Base-by-base conservation (phyloP, 2,113 vertebrate species). In the Anas platyrhynchos region DNA sequence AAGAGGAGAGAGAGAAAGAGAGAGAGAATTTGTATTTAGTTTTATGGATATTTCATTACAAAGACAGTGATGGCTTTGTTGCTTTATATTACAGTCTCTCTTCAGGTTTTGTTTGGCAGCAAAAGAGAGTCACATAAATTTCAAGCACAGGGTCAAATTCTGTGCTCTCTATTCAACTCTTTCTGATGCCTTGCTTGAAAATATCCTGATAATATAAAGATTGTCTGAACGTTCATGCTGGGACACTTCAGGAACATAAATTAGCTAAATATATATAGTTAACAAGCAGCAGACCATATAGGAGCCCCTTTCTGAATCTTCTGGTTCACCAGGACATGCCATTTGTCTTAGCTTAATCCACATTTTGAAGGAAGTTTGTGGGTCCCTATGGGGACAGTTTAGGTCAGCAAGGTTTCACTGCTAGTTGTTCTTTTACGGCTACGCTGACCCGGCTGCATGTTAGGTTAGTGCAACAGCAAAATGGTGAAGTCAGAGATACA, bases 401-500 rank as follows among this genome's bases (percentile, higher is more conserved):
- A 44, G 5, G 26, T 71, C 36, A 22, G 36, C 2, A 11, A 21
- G 8, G 78, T 31, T 86, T 56, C 9, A 2, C 14, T 27, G 31
- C 9, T 9, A 34, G 5, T 5, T 44, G 2, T 5, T 80, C 25
- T 59, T 81, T 75, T 26, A 43, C 31, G 32, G 48, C 7, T 18
- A 32, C 3, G 2, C 17, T 54, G 44, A 31, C 16, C 13, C 1
- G 2, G 17, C n/a, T 68, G 2, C 11, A 1, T 14, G 65, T 27
- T 68, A 12, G 21, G 21, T 34, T 48, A 41, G 31, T 65, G 34
- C 55, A 38, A 5, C 55, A 41, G 36, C 4, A 58, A 48, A 78
- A 63, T 22, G 3, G 34, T 15, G 44, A 71, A 81, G 27, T 78
- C 23, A 72, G 61, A 87, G 27, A 43, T 26, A n/a, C 14, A 67